A percentile compares a stretch with the other conserved stretches of the same genome.
Evolutionary conservation across 2,888 invertebrate genomes (phyloP).

Genomic region (Tenthredo notha): DNA sequence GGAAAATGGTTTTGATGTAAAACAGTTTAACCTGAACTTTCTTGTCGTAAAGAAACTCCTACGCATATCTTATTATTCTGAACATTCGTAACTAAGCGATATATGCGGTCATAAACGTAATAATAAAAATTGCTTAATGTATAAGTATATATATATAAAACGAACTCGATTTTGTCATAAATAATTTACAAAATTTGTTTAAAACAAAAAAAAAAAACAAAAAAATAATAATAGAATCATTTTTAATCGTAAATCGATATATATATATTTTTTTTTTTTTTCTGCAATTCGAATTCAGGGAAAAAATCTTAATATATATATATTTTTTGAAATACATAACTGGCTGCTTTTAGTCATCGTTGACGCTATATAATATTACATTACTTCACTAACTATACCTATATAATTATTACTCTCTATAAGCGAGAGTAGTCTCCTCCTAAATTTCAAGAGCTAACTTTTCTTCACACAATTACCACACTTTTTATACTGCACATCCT

Average conservation of each 20-base stretch:
- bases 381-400: too few species aligned
- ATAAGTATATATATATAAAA: too few species aligned
- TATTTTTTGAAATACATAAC: too few species aligned
- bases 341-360: too few species aligned
- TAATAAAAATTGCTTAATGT: not conserved
- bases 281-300: too few species aligned
- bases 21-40: conserved; percentile 67
- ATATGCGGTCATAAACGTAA: not conserved
- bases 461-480: conserved; percentile 22
- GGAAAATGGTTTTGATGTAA: conserved; percentile 65
- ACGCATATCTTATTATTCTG: conserved; percentile 56
- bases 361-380: too few species aligned
- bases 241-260: too few species aligned
- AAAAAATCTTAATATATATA: too few species aligned
- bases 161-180: not conserved
- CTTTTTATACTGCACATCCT: conserved; percentile 33
- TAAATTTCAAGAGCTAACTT: not conserved
- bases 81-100: not conserved
- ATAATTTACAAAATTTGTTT: not conserved
- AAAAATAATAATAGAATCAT: too few species aligned
- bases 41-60: conserved; percentile 69
- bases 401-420: not conserved
- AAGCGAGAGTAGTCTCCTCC: conserved; percentile 1
- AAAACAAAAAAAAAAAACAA: too few species aligned
- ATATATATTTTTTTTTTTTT: too few species aligned